Evolutionary conservation across 2,113 vertebrate genomes (phyloP), one percentile per base, ranked within the genome.

Genomic region (Gulo gulo): DNA sequence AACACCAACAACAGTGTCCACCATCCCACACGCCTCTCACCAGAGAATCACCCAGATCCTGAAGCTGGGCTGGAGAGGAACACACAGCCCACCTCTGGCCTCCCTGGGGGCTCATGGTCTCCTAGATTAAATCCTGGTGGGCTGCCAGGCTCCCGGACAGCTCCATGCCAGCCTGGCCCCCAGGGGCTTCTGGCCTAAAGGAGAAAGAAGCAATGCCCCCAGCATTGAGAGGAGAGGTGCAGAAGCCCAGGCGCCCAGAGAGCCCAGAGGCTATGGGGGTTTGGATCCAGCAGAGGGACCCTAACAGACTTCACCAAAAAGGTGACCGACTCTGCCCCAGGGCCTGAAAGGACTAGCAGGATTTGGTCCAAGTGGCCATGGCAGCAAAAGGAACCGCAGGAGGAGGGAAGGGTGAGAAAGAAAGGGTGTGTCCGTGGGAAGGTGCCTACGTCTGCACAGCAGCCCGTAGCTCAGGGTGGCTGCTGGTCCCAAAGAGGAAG

Each of bases 311-410:
- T 91, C 96, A 29, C 4, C 61, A 52, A 91, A n/a, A 63, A 88
- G 69, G 71, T 34, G 31, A 67, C 63, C 12, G 80, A 55, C 20
- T 31, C 16, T 71, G 6, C 3, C 0, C 0, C 0, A 0, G 42
- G 63, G 7, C 31, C 47, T 34, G 57, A 76, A 69, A 73, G 42
- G 26, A 65, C 88, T 6, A 45, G 71, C 15, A 76, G 67, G n/a
- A 59, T 78, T 78, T 42, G 61, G 69, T 74, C 67, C 67, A 61
- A 9, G 39, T 36, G 65, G 47, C 2, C 1, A 76, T 2, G 52
- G 76, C 21, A 93, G 52, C 94, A 74, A 50, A 79, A 67, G 69
- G 36, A 52, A 34, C 26, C 34, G 36, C 71, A 88, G 73, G 63
- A 85, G 9, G 63, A 96, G 29, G 42, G n/a, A 31, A 65, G 7